A percentile compares a stretch with the other conserved stretches of the same genome.
Evolutionary conservation across 2,797 vertebrate species (phyloP).

Genomic region (Sarcoramphus papa): DNA sequence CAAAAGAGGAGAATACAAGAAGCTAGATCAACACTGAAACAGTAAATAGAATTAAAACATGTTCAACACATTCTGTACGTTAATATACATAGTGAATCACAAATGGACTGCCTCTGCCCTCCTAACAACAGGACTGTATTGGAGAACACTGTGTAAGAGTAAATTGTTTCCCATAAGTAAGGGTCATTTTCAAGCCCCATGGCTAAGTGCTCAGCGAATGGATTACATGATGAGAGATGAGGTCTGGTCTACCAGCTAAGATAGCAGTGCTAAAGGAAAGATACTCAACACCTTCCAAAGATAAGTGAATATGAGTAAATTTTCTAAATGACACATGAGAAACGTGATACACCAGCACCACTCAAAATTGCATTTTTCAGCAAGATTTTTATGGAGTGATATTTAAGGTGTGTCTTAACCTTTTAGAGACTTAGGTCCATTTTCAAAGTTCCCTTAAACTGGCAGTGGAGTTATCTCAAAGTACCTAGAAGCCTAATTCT

Average conservation of each 20-base stretch:
- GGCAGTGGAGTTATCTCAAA: neutral
- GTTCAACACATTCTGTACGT: neutral
- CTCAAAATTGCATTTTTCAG: neutral
- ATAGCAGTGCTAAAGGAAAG: neutral
- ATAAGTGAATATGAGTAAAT: neutral
- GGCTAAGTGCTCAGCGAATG: neutral
- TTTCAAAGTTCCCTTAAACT: neutral
- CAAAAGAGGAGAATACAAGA: neutral
- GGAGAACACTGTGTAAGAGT: neutral
- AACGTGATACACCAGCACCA: neutral
- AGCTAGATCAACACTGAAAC: neutral
- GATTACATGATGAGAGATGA: neutral
- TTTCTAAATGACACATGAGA: neutral
- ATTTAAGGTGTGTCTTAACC: neutral
- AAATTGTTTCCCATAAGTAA: neutral
- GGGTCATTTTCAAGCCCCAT: neutral
- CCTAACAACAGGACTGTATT: neutral
- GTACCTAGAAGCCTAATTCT: neutral
- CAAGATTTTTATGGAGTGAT: neutral
- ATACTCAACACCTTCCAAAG: neutral
- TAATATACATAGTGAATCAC: neutral
- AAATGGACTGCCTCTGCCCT: neutral
- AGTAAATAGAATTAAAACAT: neutral
- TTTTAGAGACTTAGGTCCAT: neutral
- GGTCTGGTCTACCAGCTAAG: neutral